phyloP scores from a whole-genome alignment of 1,140 invertebrate species.

The Ericerus pela region DNA sequence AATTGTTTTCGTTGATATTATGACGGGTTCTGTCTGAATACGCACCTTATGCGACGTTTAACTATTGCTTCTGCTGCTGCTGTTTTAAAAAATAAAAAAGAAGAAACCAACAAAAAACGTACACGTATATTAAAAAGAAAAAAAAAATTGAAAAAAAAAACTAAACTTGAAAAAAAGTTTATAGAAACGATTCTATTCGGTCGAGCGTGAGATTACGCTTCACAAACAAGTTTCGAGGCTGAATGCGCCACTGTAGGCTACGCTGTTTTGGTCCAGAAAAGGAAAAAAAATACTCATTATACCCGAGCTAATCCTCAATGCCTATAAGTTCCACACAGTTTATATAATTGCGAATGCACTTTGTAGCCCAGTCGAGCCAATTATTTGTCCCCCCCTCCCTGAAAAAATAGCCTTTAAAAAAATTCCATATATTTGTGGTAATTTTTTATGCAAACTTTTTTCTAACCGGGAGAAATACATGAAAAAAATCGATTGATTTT shows the following conservation, averaged over 20 bases:
- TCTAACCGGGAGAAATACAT: too few relatives aligned
- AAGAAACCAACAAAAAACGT: neutral
- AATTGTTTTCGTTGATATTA: neutral
- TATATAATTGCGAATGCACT: neutral
- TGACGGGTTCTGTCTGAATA: neutral
- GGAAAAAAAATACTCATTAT: too few relatives aligned
- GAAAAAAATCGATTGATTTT: too few relatives aligned
- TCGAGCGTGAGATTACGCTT: slow-evolving; percentile 6
- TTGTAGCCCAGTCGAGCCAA: too few relatives aligned
- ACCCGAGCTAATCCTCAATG: neutral
- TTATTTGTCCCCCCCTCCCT: too few relatives aligned
- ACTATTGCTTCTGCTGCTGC: too few relatives aligned
- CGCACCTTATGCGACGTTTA: slow-evolving; percentile 1
- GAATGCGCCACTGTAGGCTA: neutral
- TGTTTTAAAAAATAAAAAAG: too few relatives aligned
- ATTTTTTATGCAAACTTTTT: too few relatives aligned
- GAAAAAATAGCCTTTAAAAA: too few relatives aligned
- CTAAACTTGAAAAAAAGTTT: neutral
- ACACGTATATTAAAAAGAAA: neutral
- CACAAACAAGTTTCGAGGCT: slow-evolving; percentile 4
- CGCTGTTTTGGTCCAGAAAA: neutral
- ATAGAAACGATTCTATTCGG: neutral
- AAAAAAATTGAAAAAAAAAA: neutral
- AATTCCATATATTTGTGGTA: too few relatives aligned
- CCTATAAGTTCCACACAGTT: neutral